These are phyloP conservation scores for Heliconius ismenius DNA, from an alignment of 2,888 invertebrate genomes.

Conservation along the genomic window DNA sequence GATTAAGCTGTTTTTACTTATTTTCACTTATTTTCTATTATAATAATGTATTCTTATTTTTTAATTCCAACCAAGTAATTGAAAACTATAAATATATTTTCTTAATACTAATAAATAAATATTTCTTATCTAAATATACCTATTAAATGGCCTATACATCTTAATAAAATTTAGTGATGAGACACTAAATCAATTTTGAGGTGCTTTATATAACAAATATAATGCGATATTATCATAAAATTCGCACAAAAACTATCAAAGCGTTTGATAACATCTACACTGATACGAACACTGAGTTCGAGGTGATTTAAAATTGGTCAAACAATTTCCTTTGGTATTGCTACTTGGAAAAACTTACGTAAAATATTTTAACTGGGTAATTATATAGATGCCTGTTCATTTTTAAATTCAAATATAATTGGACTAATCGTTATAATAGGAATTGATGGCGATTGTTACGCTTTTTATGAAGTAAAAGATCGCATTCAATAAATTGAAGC, in stretches of 20 bases:
- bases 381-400: conserved; percentile 26
- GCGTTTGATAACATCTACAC: conserved; percentile 32
- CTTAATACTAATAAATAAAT: not conserved
- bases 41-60: too few relatives aligned
- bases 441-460: conserved; percentile 29
- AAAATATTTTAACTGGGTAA: conserved; percentile 23
- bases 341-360: conserved; percentile 26
- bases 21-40: too few relatives aligned
- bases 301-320: conserved; percentile 30
- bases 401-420: conserved; percentile 36
- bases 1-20: too few relatives aligned
- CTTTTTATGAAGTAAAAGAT: conserved; percentile 25
- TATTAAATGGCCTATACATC: not conserved
- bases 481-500: conserved; percentile 29
- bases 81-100: too few relatives aligned
- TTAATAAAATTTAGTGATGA: not conserved
- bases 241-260: conserved; percentile 32
- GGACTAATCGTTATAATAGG: conserved; percentile 23
- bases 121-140: not conserved
- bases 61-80: too few relatives aligned
- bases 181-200: conserved; percentile 19
- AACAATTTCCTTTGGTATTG: conserved; percentile 25
- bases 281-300: conserved; percentile 30
- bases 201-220: conserved; percentile 25
- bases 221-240: conserved; percentile 26